Evolutionary conservation across 2,113 vertebrate species (phyloP), one percentile per base, ranked within the genome.

Genomic region (Donacobius atricapilla): DNA sequence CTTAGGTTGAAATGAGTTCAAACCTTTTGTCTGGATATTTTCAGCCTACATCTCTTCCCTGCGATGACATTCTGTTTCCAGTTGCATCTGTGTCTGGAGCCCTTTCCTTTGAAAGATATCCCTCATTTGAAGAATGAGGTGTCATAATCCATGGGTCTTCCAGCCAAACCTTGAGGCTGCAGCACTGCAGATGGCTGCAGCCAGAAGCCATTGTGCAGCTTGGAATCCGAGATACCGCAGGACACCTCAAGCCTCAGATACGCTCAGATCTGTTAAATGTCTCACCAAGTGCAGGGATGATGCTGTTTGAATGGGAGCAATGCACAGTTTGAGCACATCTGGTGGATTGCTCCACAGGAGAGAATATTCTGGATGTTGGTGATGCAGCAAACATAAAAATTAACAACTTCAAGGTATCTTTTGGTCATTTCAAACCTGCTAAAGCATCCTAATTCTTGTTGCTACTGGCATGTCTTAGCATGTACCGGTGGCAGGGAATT

Each of bases 81-180:
- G 87, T 81, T 84, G 60, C 44, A 70, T 85, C 25, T 92, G 57
- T 53, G 77, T 90, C 71, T 83, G 57, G 80, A 94, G 83, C 47
- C 66, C 42, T 84, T 84, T 95, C 42, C 85, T 97, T 96, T 96
- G 84, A 93, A 96, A 90, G 78, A 19, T 51, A 70, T n/a, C 39
- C 15, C 40, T 30, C 10, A 21, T 84, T 73, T 93, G 90, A 96
- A 96, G 89, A 53, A 88, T 13, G 54, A 69, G 30, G 51, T 72
- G 80, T 86, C 39, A 71, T 61, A 91, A 84, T 86, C 85, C 22
- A 4, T 8, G 33, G 73, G 28, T 80, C n/a, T 84, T 94, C 91
- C 76, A 89, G 84, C 70, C 88, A 68, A 94, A 71, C 44, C 14
- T 66, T 27, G 42, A 66, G 40, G 60, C 80, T 91, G 20, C 47